These are phyloP conservation scores for Rhinoraja longicauda DNA, from an alignment of 2,797 vertebrate genomes.

Conservation along the genomic window DNA sequence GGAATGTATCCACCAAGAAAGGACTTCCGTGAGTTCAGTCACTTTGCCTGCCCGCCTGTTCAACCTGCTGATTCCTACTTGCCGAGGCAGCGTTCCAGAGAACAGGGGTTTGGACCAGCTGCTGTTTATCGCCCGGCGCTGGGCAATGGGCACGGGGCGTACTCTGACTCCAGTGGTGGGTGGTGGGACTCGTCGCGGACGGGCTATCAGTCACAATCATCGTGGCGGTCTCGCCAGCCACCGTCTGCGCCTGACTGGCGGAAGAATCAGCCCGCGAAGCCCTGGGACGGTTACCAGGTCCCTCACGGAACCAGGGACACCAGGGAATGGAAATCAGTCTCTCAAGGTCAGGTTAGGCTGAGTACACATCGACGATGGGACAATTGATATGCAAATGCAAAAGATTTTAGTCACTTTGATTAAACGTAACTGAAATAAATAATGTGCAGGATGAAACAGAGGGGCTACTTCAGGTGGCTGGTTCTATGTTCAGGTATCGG, in stretches of 20 bases:
- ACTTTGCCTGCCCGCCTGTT: neutral
- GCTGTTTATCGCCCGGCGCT: neutral
- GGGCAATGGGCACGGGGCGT: neutral
- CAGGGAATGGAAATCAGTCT: neutral
- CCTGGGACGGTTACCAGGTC: too few relatives aligned
- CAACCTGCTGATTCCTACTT: neutral
- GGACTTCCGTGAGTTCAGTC: neutral
- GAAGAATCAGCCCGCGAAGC: too few relatives aligned
- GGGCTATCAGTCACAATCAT: neutral
- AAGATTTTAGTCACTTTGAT: neutral
- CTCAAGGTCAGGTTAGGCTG: too few relatives aligned
- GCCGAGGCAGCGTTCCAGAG: neutral
- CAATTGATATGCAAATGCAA: neutral
- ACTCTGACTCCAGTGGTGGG: too few relatives aligned
- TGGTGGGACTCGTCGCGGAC: neutral
- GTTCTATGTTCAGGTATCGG: neutral
- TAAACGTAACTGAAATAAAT: neutral
- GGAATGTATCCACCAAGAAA: neutral
- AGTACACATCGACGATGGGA: neutral
- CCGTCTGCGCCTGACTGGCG: too few relatives aligned
- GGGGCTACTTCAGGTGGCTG: neutral
- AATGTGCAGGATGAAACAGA: neutral
- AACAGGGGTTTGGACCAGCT: neutral
- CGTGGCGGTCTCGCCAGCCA: neutral
- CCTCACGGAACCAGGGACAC: neutral